Evolutionary conservation across 2,888 invertebrate species (phyloP).

Genomic region (Cephus runcator): DNA sequence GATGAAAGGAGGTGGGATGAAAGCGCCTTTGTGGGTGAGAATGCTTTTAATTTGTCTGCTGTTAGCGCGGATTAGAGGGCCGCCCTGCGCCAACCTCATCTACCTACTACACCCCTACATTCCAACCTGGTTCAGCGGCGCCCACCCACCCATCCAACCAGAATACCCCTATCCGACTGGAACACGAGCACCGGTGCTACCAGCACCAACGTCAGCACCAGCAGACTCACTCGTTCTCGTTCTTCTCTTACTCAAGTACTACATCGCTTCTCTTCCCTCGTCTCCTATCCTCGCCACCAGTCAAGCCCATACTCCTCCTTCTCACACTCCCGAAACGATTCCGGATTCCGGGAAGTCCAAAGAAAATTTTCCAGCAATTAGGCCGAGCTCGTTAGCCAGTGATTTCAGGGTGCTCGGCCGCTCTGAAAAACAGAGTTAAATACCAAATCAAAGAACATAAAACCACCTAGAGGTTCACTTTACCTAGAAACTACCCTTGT

Average conservation of each 20-base stretch:
- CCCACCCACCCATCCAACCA: no score
- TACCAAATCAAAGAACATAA: no score
- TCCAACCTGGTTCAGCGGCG: no score
- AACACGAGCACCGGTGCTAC: no score
- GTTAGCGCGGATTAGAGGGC: conserved; percentile 49
- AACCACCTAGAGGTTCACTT: no score
- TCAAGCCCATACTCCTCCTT: conserved; percentile 18
- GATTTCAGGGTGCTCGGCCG: conserved; percentile 5
- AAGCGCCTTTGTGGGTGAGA: conserved; percentile 49
- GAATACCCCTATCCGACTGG: no score
- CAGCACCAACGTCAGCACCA: not conserved
- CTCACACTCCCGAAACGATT: conserved; percentile 30
- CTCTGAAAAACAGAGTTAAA: no score
- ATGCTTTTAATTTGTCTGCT: conserved; percentile 51
- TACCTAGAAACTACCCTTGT: no score
- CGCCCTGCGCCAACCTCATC: conserved; percentile 31
- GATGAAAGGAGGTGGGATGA: conserved; percentile 25
- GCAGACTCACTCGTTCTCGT: not conserved
- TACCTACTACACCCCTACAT: conserved; percentile 14
- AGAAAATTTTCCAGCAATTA: conserved; percentile 42
- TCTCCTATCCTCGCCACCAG: conserved; percentile 18
- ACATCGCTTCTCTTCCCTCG: not conserved
- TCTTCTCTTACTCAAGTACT: no score
- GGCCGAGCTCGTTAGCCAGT: conserved; percentile 33
- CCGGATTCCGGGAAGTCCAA: conserved; percentile 38